Conservation (phyloP, 2,888 invertebrate species). For the Cryptocephalus moraei region DNA sequence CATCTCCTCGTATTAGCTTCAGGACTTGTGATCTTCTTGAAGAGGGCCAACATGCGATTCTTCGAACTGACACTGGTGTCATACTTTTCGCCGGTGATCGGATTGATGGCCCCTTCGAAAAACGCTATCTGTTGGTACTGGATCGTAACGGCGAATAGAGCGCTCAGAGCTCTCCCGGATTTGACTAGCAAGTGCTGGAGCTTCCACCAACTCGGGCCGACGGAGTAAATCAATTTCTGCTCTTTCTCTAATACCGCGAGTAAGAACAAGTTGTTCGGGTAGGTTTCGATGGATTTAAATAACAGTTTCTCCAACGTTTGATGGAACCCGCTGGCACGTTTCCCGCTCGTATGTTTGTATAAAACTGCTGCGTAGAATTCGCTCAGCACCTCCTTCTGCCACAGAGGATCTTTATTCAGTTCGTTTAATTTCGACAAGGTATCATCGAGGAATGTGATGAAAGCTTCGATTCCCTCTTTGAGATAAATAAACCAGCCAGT, state of each 20-base stretch:
- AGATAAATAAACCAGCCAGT: conserved; percentile 44
- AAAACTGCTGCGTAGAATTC: conserved; percentile 37
- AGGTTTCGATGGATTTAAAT: conserved; percentile 36
- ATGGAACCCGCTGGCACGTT: conserved; percentile 33
- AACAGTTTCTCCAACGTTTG: conserved; percentile 37
- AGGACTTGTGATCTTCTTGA: conserved; percentile 28
- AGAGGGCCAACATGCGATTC: conserved; percentile 33
- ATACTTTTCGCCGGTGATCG: conserved; percentile 27
- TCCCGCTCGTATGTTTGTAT: conserved; percentile 28
- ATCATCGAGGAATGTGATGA: conserved; percentile 31
- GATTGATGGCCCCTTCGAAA: conserved; percentile 28
- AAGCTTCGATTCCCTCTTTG: conserved; percentile 29
- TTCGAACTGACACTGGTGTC: conserved; percentile 24
- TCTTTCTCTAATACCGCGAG: conserved; percentile 42
- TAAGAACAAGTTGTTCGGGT: conserved; percentile 50
- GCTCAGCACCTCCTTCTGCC: conserved; percentile 36
- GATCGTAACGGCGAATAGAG: conserved; percentile 40
- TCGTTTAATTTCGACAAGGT: conserved; percentile 23
- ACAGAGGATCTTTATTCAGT: conserved; percentile 14
- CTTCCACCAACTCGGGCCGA: conserved; percentile 45
- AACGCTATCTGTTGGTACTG: conserved; percentile 29
- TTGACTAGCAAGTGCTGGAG: conserved; percentile 38
- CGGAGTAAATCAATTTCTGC: conserved; percentile 32
- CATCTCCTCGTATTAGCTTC: conserved; percentile 39
- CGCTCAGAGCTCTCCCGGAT: conserved; percentile 38